Percentiles rank a stretch among this genome's conserved stretches.
These are phyloP conservation scores for Dysidea cf. avara DNA, from an alignment of 37 sponge, comb jelly and placozoan genomes.

Conservation along the genomic window DNA sequence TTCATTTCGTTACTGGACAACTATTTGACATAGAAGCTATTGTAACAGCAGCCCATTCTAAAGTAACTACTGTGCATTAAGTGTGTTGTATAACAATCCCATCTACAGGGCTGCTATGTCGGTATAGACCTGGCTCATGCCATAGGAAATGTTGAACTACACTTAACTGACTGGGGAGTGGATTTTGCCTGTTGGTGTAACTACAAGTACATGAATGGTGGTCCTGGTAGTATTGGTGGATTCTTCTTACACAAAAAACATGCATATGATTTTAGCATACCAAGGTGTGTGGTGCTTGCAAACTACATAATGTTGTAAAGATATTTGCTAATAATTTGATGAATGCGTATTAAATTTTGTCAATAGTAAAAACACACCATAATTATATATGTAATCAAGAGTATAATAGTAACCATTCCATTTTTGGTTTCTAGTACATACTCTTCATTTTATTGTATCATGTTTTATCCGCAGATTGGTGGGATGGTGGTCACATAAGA, in stretches of 20 bases:
- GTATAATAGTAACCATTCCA: too few relatives aligned
- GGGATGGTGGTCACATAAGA: conserved; percentile 92
- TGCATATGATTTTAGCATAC: conserved; percentile 51
- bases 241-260: conserved; percentile 91
- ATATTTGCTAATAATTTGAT: too few relatives aligned
- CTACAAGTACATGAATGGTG: conserved; percentile 82
- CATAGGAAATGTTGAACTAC: too few relatives aligned
- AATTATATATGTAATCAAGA: too few relatives aligned
- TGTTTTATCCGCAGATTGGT: conserved; percentile 38
- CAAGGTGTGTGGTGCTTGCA: conserved; percentile 22
- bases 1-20: conserved; percentile 92
- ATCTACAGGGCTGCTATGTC: conserved; percentile 71
- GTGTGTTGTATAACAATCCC: too few relatives aligned
- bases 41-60: conserved; percentile 78
- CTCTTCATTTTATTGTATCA: too few relatives aligned
- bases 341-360: too few relatives aligned
- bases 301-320: background rate
- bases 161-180: too few relatives aligned
- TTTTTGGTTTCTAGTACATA: too few relatives aligned
- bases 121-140: too few relatives aligned
- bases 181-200: too few relatives aligned
- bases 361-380: too few relatives aligned
- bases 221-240: conserved; percentile 83
- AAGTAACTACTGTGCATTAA: conserved; percentile 34
- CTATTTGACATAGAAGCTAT: conserved; percentile 85